A percentile compares a stretch with the other conserved stretches of the same genome.
phyloP scores from a whole-genome alignment of 2,888 invertebrate species.

The Panopea generosa region DNA sequence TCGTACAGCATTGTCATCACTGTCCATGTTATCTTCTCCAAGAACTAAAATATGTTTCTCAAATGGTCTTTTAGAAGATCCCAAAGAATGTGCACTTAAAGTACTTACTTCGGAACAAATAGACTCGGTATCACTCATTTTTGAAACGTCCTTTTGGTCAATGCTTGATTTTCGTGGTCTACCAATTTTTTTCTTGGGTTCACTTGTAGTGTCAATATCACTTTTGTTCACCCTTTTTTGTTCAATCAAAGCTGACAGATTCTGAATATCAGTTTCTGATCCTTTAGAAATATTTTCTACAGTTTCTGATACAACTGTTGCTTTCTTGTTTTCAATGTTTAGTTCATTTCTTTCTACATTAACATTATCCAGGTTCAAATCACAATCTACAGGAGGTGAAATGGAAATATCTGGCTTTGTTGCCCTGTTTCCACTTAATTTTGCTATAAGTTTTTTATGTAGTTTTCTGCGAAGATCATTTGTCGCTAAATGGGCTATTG shows the following conservation, averaged over 20 bases:
- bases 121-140: slow-evolving; percentile 58
- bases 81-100: slow-evolving; percentile 20
- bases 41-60: slow-evolving; percentile 48
- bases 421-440: slow-evolving; percentile 23
- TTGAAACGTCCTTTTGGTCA: slow-evolving; percentile 32
- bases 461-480: slow-evolving; percentile 60
- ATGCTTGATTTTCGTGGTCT: slow-evolving; percentile 18
- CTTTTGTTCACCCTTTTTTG: slow-evolving; percentile 15
- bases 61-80: slow-evolving; percentile 35
- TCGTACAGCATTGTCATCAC: slow-evolving; percentile 45
- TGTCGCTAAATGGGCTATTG: slow-evolving; percentile 33
- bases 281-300: slow-evolving; percentile 5
- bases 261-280: slow-evolving; percentile 15
- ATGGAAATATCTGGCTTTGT: background rate
- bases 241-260: slow-evolving; percentile 38
- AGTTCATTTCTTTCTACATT: slow-evolving; percentile 8
- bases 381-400: too few relatives aligned
- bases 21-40: slow-evolving; percentile 51
- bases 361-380: too few relatives aligned
- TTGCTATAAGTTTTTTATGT: slow-evolving; percentile 42
- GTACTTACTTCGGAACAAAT: slow-evolving; percentile 57
- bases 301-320: slow-evolving; percentile 26
- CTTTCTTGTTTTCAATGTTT: slow-evolving; percentile 20
- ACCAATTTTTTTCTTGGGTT: background rate
- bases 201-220: slow-evolving; percentile 12